Percentiles rank a stretch among this genome's conserved stretches.
These are phyloP conservation scores for Fundulus diaphanus DNA, from an alignment of 2,797 vertebrate genomes.

Conservation along the genomic window DNA sequence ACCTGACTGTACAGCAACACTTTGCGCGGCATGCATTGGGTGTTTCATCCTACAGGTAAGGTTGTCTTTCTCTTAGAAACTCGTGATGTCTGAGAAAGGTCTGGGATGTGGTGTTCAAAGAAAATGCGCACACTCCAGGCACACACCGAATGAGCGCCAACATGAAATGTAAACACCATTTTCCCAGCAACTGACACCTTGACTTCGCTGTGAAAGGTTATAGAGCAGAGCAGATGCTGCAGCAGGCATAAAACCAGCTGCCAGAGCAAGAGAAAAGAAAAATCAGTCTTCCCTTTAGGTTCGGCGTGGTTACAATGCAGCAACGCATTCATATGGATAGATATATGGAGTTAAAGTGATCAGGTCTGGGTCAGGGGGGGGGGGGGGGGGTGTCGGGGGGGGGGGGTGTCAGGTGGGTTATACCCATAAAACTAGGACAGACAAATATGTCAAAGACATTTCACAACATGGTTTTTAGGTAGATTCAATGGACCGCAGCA, in stretches of 20 bases:
- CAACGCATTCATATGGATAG: neutral
- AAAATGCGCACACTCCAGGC: neutral
- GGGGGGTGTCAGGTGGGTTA: no score
- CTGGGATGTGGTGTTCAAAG: neutral
- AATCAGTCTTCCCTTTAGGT: no score
- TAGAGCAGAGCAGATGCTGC: constrained; percentile 7
- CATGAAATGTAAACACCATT: constrained; percentile 1
- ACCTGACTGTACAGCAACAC: neutral
- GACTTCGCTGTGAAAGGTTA: neutral
- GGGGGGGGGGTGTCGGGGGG: no score
- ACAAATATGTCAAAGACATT: neutral
- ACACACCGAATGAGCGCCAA: neutral
- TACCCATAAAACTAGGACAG: neutral
- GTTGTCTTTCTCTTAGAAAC: neutral
- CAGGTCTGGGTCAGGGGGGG: neutral
- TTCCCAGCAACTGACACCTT: constrained; percentile 1
- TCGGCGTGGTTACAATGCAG: neutral
- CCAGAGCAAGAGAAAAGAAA: neutral
- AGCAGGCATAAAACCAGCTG: neutral
- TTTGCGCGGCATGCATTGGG: neutral
- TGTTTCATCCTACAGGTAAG: neutral
- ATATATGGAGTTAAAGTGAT: neutral
- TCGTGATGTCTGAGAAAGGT: neutral
- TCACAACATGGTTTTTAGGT: neutral
- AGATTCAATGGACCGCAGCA: neutral